Evolutionary conservation across 1,140 invertebrate genomes (phyloP).

Genomic region (Nylanderia fulva): DNA sequence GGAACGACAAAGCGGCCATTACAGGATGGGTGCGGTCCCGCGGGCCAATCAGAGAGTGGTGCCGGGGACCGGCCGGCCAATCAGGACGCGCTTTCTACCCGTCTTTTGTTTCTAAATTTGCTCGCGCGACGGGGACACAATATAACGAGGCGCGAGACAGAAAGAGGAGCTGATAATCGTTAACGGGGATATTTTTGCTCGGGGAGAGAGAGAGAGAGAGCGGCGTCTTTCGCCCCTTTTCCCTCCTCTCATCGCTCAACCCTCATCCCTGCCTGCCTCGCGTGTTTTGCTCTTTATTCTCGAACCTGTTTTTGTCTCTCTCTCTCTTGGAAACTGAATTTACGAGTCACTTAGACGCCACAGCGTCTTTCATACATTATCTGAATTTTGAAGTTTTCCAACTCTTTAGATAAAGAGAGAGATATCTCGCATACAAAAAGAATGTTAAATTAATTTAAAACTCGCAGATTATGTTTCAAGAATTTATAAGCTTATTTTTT

Average conservation of each 20-base stretch:
- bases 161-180: slow-evolving; percentile 81
- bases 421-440: neutral
- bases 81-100: slow-evolving; percentile 81
- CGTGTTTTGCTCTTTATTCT: slow-evolving; percentile 19
- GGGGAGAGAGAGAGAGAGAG: too few relatives aligned
- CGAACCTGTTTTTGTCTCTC: slow-evolving; percentile 30
- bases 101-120: slow-evolving; percentile 85
- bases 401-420: too few relatives aligned
- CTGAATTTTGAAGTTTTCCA: neutral
- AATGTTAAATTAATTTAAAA: neutral
- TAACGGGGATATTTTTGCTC: slow-evolving; percentile 83
- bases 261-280: slow-evolving; percentile 34
- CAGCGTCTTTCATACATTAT: neutral
- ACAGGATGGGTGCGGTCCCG: slow-evolving; percentile 86
- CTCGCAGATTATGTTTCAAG: neutral
- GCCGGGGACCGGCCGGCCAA: slow-evolving; percentile 82
- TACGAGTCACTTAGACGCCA: slow-evolving; percentile 4
- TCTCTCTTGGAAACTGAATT: slow-evolving; percentile 37
- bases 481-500: neutral
- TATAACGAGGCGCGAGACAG: slow-evolving; percentile 81
- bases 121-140: slow-evolving; percentile 82
- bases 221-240: slow-evolving; percentile 58
- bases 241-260: slow-evolving; percentile 35
- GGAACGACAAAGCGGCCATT: slow-evolving; percentile 86
- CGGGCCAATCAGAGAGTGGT: slow-evolving; percentile 84